Evolutionary conservation across 2,888 invertebrate species (phyloP).

Genomic region (Pristionchus maxplancki): DNA sequence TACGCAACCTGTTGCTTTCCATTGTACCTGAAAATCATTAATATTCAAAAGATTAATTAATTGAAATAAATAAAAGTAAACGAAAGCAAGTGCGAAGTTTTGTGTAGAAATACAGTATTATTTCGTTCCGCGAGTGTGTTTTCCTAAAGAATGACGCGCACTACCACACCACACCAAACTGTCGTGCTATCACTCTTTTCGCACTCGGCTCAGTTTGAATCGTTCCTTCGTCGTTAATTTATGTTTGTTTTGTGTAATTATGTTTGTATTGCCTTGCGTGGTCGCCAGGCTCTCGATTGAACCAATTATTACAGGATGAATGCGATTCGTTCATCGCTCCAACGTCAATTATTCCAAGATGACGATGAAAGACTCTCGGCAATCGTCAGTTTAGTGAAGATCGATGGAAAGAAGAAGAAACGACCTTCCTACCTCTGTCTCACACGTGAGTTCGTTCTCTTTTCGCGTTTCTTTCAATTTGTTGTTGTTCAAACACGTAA

Average conservation of each 20-base stretch:
- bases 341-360: conserved; percentile 80
- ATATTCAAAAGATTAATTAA: no score
- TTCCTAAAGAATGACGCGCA: background rate
- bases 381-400: conserved; percentile 87
- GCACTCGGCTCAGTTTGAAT: background rate
- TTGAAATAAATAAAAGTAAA: no score
- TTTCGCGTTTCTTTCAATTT: background rate
- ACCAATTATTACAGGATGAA: conserved; percentile 56
- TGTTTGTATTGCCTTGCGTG: background rate
- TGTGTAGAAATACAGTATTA: background rate
- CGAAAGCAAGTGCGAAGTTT: no score
- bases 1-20: no score
- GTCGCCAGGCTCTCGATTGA: background rate
- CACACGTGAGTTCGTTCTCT: conserved; percentile 79
- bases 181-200: background rate
- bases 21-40: no score
- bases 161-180: background rate
- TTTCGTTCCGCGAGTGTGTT: background rate
- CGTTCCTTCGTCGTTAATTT: background rate
- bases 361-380: conserved; percentile 87
- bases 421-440: conserved; percentile 86
- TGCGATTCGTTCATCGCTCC: conserved; percentile 64
- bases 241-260: background rate
- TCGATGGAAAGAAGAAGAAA: conserved; percentile 85
- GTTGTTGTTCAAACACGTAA: background rate